phyloP scores from a whole-genome alignment of 2,888 invertebrate species.

The Pachydiplax longipennis region DNA sequence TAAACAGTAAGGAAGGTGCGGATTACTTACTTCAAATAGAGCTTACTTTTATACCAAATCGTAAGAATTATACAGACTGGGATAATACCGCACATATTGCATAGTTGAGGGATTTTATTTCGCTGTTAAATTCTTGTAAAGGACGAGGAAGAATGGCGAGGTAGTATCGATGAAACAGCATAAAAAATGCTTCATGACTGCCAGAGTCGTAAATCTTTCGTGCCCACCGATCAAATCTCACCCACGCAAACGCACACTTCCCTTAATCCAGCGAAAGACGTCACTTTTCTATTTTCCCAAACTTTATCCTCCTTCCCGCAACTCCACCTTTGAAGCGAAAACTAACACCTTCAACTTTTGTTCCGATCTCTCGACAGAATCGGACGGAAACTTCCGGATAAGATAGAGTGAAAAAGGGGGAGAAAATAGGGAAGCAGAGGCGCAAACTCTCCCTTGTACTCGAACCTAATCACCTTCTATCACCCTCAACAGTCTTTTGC shows the following conservation, averaged over 20 bases:
- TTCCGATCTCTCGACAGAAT: neutral
- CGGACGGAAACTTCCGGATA: constrained; percentile 15
- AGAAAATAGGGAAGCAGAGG: neutral
- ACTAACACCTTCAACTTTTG: neutral
- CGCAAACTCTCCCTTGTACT: neutral
- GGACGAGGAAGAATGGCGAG: neutral
- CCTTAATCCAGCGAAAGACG: neutral
- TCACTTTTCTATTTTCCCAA: neutral
- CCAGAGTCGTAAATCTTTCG: neutral
- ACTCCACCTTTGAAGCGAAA: neutral
- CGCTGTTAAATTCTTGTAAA: neutral
- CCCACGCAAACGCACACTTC: neutral
- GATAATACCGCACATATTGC: too few relatives aligned
- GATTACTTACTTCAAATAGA: too few relatives aligned
- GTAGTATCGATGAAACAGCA: neutral
- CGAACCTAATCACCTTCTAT: neutral
- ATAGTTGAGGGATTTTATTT: too few relatives aligned
- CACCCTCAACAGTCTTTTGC: neutral
- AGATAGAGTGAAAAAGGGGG: too few relatives aligned
- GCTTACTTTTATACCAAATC: too few relatives aligned
- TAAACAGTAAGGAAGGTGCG: too few relatives aligned
- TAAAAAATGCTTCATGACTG: neutral
- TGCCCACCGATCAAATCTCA: neutral
- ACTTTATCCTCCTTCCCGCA: neutral
- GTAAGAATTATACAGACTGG: too few relatives aligned